phyloP scores from a whole-genome alignment of 2,797 vertebrate species.

The Diceros bicornis region DNA sequence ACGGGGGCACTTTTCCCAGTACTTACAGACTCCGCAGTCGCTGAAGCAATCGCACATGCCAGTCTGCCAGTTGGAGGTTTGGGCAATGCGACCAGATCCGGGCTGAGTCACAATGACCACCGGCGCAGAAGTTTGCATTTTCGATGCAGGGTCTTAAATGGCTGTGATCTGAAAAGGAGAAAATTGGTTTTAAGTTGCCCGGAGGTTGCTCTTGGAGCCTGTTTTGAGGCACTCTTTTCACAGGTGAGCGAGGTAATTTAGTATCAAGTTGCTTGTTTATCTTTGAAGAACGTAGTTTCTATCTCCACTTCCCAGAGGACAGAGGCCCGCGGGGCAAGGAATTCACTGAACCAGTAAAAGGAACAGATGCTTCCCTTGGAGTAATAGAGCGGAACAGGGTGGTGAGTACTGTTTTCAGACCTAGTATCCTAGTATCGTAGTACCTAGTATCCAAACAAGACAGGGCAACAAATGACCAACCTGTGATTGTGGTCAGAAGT shows the following conservation, averaged over 20 bases:
- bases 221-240: not conserved
- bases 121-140: not conserved
- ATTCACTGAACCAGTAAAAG: not conserved
- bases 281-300: not conserved
- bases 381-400: accelerated
- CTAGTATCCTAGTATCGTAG: too few relatives aligned
- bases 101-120: constrained; percentile 90
- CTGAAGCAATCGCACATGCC: constrained; percentile 88
- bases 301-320: not conserved
- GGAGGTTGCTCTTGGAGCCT: not conserved
- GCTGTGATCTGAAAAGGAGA: constrained; percentile 16
- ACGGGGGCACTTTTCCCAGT: accelerated
- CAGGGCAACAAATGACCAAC: not conserved
- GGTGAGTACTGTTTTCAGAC: not conserved
- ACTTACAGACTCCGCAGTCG: constrained; percentile 91
- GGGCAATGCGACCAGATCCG: accelerated
- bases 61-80: constrained; percentile 89
- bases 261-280: not conserved
- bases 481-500: not conserved
- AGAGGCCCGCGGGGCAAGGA: not conserved
- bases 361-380: not conserved
- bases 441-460: not conserved
- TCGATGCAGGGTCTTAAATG: not conserved
- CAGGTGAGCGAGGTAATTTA: not conserved
- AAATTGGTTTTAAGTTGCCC: not conserved